These are phyloP conservation scores for Drosophila pseudotalamancana DNA, from an alignment of 2,888 invertebrate species.

Conservation along the genomic window DNA sequence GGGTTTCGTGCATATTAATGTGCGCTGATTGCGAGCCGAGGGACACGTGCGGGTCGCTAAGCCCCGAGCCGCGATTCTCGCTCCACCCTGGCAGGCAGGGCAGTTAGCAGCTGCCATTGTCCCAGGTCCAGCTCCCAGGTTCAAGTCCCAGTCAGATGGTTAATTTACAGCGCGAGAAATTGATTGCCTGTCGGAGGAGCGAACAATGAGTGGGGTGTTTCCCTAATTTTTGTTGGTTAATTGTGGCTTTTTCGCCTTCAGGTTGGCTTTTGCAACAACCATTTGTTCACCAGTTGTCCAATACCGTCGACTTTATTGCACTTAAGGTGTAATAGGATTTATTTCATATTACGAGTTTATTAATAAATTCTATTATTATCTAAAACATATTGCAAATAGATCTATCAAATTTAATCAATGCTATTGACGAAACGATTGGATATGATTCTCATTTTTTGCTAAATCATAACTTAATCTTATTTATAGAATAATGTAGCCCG, in stretches of 20 bases:
- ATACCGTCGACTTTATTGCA: slow-evolving; percentile 42
- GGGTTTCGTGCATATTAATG: slow-evolving; percentile 82
- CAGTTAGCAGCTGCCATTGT: slow-evolving; percentile 74
- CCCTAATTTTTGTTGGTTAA: slow-evolving; percentile 57
- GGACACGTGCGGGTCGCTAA: slow-evolving; percentile 43
- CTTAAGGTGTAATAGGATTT: slow-evolving; percentile 45
- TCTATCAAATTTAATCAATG: too few species aligned
- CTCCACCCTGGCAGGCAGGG: slow-evolving; percentile 38
- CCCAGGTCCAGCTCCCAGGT: slow-evolving; percentile 12
- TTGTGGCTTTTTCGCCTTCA: slow-evolving; percentile 54
- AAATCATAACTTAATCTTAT: too few species aligned
- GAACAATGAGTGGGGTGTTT: slow-evolving; percentile 64
- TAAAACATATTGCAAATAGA: too few species aligned
- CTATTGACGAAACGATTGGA: too few species aligned
- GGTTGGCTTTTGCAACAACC: slow-evolving; percentile 26
- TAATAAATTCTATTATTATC: too few species aligned
- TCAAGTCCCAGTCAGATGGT: slow-evolving; percentile 51
- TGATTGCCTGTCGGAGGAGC: slow-evolving; percentile 70
- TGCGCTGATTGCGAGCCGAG: slow-evolving; percentile 71
- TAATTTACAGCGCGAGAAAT: slow-evolving; percentile 81
- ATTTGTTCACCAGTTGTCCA: slow-evolving; percentile 20
- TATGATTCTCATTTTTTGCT: too few species aligned
- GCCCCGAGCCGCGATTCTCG: slow-evolving; percentile 36
- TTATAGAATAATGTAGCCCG: too few species aligned
- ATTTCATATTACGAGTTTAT: too few species aligned